phyloP scores from a whole-genome alignment of 1,140 invertebrate species.

The Teleogryllus occipitalis region DNA sequence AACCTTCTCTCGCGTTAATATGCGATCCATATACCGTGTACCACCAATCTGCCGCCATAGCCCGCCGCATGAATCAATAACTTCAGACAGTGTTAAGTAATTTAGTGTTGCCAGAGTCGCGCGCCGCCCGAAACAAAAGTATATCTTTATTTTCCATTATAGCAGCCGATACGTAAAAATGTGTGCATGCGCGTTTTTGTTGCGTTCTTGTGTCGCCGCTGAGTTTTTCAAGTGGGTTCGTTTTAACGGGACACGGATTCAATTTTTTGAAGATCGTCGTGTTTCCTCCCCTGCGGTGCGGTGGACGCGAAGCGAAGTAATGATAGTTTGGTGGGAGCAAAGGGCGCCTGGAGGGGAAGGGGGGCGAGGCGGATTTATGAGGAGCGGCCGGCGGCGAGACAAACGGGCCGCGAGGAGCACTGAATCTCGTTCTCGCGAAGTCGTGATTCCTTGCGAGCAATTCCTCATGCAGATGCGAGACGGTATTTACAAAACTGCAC shows the following conservation, averaged over 20 bases:
- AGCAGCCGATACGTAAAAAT: background rate
- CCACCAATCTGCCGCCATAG: background rate
- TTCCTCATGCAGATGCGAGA: too few relatives aligned
- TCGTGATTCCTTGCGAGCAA: too few relatives aligned
- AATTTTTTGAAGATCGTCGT: background rate
- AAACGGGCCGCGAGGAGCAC: background rate
- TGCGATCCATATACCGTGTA: conserved; percentile 3
- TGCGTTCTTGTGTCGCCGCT: background rate
- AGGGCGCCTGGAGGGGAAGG: background rate
- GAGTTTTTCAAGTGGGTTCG: background rate
- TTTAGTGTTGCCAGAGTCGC: background rate
- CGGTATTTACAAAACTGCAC: too few relatives aligned
- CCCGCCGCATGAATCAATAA: background rate
- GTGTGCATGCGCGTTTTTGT: background rate
- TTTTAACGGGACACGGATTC: background rate
- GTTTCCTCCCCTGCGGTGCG: background rate
- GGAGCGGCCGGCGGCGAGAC: background rate
- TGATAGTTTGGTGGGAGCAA: background rate
- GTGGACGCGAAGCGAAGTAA: background rate
- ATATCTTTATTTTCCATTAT: conserved; percentile 6
- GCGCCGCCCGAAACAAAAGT: background rate
- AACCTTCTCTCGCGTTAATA: background rate
- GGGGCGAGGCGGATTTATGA: background rate
- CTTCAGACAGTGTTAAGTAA: background rate
- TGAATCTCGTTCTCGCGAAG: background rate